A percentile compares a stretch with the other conserved stretches of the same genome.
Conservation (phyloP, 2,113 vertebrate species). For the Oreocharis arfaki region DNA sequence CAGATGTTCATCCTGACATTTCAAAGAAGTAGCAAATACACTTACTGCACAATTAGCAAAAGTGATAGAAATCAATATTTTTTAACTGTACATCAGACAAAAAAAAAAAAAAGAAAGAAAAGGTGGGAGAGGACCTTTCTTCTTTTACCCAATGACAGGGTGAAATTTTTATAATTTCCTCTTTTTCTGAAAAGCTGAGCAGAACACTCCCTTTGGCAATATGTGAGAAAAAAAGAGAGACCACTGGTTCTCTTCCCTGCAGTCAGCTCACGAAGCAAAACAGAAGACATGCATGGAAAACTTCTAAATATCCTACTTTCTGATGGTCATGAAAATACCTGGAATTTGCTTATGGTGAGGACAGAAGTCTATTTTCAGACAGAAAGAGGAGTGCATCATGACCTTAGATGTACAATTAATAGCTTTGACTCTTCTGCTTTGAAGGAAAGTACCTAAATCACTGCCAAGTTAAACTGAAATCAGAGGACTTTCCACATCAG, state of each 20-base stretch:
- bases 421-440: neutral
- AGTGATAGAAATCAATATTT: neutral
- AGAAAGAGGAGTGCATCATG: neutral
- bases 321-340: neutral
- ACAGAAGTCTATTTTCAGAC: neutral
- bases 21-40: slow-evolving; percentile 17
- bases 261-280: neutral
- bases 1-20: slow-evolving; percentile 9
- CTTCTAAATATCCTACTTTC: neutral
- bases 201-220: neutral
- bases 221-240: neutral
- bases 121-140: neutral
- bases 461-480: neutral
- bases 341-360: neutral
- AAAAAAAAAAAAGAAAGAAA: neutral
- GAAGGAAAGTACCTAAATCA: neutral
- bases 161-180: neutral
- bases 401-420: neutral
- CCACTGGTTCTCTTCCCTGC: neutral
- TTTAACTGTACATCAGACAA: neutral
- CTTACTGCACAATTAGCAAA: neutral
- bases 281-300: neutral
- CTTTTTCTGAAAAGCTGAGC: neutral
- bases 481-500: neutral
- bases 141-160: neutral